Base-by-base conservation (phyloP, 1,140 invertebrate genomes). In the Metaphire vulgaris region DNA sequence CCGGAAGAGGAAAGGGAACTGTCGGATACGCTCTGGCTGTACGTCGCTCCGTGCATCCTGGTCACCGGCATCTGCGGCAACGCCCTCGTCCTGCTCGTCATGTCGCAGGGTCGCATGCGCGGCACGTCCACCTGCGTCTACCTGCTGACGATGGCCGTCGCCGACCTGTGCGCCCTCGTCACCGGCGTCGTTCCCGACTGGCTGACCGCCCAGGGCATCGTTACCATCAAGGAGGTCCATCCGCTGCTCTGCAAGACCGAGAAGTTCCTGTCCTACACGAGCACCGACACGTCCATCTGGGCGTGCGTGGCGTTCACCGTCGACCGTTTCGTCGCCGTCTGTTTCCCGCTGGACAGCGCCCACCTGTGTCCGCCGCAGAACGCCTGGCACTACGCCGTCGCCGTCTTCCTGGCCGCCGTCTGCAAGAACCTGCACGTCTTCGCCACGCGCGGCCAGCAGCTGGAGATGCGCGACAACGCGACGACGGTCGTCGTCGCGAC, bases 321-420 rank as follows among this genome's bases (percentile, higher is more conserved):
- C 28, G 80, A 81, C 67, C 64, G 80, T 16, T 79, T 76, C 34
- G 79, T 81, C 26, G 80, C 79, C 69, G 80, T 81, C 2, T 76
- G 75, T 56, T 70, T 78, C 34, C 80, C 80, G 41, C 66, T 81
- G n/a, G 33, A 71, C n/a, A 73, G 74, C 30, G 32, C 31, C 2
- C 30, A 72, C 33, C 32, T 32, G 2, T 75, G 69, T 26, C 66
- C 69, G 0, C 34, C 34, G n/a, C 15, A 26, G 1, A 64, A 69
- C 0, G 73, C 77, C 1, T 69, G 65, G 31, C 56, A 70, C 68
- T 70, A 56, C 74, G 73, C 30, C 33, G n/a, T 70, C 1, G 31
- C 71, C 30, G 28, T 33, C 33, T 56, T 79, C 26, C 29, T 75
- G 0, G 21, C 41, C 2, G 74, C 76, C 21, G 30, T 77, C 1